Evolutionary conservation across 2,888 invertebrate genomes (phyloP).

Genomic region (Sthenelais limicola): DNA sequence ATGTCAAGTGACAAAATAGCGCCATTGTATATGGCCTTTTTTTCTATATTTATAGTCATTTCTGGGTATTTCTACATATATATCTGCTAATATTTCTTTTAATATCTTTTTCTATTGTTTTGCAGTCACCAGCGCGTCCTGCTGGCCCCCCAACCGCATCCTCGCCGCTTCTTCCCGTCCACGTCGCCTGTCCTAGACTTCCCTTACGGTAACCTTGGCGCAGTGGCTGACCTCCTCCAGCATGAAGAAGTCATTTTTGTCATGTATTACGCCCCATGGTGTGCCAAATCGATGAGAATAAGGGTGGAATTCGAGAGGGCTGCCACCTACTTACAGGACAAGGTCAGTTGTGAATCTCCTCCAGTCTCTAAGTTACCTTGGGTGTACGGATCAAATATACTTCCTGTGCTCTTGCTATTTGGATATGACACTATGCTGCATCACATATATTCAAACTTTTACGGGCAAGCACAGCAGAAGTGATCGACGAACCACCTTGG

Average conservation of each 20-base stretch:
- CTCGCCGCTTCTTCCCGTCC: conserved; percentile 82
- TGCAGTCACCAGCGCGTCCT: conserved; percentile 23
- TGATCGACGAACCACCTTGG: too few relatives aligned
- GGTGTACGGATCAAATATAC: neutral
- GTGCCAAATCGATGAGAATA: conserved; percentile 86
- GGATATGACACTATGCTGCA: too few relatives aligned
- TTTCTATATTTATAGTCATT: too few relatives aligned
- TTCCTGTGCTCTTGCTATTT: too few relatives aligned
- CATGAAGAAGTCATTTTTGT: conserved; percentile 86
- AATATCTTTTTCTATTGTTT: neutral
- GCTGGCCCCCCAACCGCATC: conserved; percentile 73
- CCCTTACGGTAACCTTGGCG: conserved; percentile 82
- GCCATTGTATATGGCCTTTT: too few relatives aligned
- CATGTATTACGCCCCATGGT: conserved; percentile 97
- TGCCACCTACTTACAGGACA: conserved; percentile 80
- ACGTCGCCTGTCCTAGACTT: conserved; percentile 83
- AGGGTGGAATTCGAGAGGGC: conserved; percentile 83
- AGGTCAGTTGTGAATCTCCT: conserved; percentile 75
- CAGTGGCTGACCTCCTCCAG: conserved; percentile 77
- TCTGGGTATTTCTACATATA: too few relatives aligned
- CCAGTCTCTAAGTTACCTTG: neutral
- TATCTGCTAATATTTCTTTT: too few relatives aligned
- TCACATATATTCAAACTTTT: too few relatives aligned
- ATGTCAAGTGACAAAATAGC: too few relatives aligned
- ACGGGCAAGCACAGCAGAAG: too few relatives aligned